Base-by-base conservation (phyloP, 2,797 vertebrate species). In the Alfaro cultratus region DNA sequence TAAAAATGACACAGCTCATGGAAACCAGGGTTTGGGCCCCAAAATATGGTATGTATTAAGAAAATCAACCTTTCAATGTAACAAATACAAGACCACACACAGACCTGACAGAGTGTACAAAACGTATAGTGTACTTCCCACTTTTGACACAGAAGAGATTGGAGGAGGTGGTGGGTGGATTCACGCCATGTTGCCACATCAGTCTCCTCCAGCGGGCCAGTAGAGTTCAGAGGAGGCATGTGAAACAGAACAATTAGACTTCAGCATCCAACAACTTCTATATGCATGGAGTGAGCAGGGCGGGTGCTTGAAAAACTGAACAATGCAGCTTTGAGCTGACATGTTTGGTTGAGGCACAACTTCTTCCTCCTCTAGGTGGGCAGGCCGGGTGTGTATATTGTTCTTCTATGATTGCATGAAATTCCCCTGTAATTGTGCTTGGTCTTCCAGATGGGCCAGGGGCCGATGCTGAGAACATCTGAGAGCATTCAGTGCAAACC, bases 371-470 rank as follows among this genome's bases (percentile, higher is more conserved):
- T 77, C 80, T 85, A 88, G 89, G 91, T 62, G 82, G 87, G 87
- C 82, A 84, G 91, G 85, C 86, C 83, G 78, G 87, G 89, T 85
- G 85, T 89, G 93, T 92, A 89, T 90, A 90, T 92, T 92, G 86
- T 91, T 91, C 83, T 89, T 87, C 86, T 82, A 89, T 89, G 93
- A 94, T 91, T 93, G 91, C 90, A 89, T 83, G 86, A 91, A 91
- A 89, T 90, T 89, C 85, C 83, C 83, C 85, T 83, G 75, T 90
- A 92, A 93, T 94, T 89, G 84, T 86, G 88, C 83, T 84, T 80
- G 84, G 88, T 91, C 88, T 82, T 89, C 80, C 43, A 53, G 80
- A 55, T 77, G 73, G 84, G 83, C 89, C 91, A 87, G 80, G 18
- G 68, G 73, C 80, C 86, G 90, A 89, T 89, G 89, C 83, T 87